These are phyloP conservation scores for Anthopleura sola DNA, from an alignment of 64 coral and sea anemone genomes.

Conservation along the genomic window DNA sequence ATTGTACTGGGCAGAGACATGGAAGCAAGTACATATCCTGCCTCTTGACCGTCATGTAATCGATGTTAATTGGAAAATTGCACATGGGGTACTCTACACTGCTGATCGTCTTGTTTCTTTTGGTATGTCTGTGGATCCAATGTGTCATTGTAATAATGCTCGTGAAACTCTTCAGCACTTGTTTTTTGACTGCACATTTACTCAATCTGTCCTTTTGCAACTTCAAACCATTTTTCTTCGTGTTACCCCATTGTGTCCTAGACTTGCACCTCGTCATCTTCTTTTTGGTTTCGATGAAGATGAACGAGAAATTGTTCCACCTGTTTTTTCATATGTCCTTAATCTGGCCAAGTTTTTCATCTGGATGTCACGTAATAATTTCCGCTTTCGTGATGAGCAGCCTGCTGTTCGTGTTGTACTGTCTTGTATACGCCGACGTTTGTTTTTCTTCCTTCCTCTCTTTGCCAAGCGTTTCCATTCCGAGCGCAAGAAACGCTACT, in stretches of 20 bases:
- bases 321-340: background rate
- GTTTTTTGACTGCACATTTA: background rate
- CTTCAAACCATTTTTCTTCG: background rate
- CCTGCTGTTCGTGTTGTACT: background rate
- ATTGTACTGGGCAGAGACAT: conserved; percentile 14
- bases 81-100: conserved; percentile 48
- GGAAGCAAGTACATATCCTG: background rate
- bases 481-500: background rate
- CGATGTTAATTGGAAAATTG: conserved; percentile 34
- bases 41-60: background rate
- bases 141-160: background rate
- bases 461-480: background rate
- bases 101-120: conserved; percentile 12
- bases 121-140: background rate
- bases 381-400: background rate
- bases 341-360: background rate
- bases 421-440: no score
- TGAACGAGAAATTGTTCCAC: background rate
- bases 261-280: background rate
- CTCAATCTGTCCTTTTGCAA: background rate
- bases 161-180: background rate
- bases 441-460: background rate
- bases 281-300: background rate
- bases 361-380: background rate
- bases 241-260: background rate